Evolutionary conservation across 2,797 vertebrate species (phyloP).

Genomic region (Oreonectes daqikongensis): DNA sequence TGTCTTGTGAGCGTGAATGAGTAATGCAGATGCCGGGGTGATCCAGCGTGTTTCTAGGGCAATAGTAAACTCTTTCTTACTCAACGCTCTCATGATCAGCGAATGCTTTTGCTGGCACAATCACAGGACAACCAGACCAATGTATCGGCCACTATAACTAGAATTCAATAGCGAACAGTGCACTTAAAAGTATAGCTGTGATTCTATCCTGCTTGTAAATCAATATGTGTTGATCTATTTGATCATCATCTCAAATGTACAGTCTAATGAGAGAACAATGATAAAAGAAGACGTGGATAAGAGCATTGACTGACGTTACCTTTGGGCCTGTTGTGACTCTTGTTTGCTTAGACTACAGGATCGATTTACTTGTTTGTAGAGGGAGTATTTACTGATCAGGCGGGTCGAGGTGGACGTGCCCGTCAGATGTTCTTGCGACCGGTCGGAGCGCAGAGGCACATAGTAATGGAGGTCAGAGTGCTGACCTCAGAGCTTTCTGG

Average conservation of each 20-base stretch:
- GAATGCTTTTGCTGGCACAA: background rate
- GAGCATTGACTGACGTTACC: background rate
- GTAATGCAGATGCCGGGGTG: background rate
- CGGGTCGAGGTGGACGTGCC: slow-evolving; percentile 27
- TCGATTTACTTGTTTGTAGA: slow-evolving; percentile 41
- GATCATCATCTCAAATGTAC: slow-evolving; percentile 19
- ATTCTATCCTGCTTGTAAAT: background rate
- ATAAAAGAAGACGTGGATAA: slow-evolving; percentile 2
- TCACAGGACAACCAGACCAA: background rate
- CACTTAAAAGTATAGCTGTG: slow-evolving; percentile 5
- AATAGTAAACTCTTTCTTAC: slow-evolving; percentile 30
- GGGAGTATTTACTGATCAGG: slow-evolving; percentile 35
- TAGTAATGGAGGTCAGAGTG: slow-evolving; percentile 18
- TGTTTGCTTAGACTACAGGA: slow-evolving; percentile 14
- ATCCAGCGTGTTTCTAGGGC: slow-evolving; percentile 10
- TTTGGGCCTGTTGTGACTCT: slow-evolving; percentile 17
- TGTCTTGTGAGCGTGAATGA: slow-evolving; percentile 24
- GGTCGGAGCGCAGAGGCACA: slow-evolving; percentile 23
- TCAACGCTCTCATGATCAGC: slow-evolving; percentile 17
- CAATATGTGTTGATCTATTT: slow-evolving; percentile 19
- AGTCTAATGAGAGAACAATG: background rate
- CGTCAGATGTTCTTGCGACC: slow-evolving; percentile 31
- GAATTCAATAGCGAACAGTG: background rate
- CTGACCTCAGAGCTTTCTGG: slow-evolving; percentile 40
- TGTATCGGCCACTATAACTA: background rate